Percentiles rank a stretch among this genome's conserved stretches.
Evolutionary conservation across 2,797 vertebrate genomes (phyloP).

Genomic region (Margarornis squamiger): DNA sequence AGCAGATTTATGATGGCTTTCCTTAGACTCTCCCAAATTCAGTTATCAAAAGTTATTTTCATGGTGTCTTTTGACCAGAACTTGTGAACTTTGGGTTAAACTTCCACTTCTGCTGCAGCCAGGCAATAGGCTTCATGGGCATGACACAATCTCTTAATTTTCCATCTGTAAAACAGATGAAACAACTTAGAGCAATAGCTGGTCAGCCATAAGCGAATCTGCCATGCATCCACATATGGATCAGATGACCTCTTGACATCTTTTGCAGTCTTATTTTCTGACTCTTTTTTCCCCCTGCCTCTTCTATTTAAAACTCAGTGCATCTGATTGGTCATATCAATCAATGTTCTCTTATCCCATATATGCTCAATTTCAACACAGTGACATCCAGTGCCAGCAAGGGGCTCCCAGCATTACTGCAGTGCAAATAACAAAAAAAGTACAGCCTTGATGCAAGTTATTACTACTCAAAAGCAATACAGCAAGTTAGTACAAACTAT

Average conservation of each 20-base stretch:
- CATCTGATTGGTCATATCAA: not conserved
- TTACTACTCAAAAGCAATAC: not conserved
- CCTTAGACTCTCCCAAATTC: not conserved
- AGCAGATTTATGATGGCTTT: not conserved
- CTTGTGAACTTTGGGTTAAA: not conserved
- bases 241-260: not conserved
- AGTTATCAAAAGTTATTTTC: not conserved
- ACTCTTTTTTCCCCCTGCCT: not conserved
- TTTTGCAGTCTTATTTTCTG: not conserved
- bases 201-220: not conserved
- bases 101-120: not conserved
- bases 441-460: not conserved
- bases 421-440: slow-evolving; percentile 9
- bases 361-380: not conserved
- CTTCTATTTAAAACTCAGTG: not conserved
- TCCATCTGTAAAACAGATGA: not conserved
- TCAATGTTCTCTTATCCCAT: not conserved
- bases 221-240: not conserved
- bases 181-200: not conserved
- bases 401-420: not conserved
- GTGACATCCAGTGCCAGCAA: not conserved
- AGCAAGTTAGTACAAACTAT: not conserved
- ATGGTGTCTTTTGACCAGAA: not conserved
- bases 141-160: not conserved
- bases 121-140: not conserved